Evolutionary conservation across 2,797 vertebrate species (phyloP).

Genomic region (Sebastes dallii): DNA sequence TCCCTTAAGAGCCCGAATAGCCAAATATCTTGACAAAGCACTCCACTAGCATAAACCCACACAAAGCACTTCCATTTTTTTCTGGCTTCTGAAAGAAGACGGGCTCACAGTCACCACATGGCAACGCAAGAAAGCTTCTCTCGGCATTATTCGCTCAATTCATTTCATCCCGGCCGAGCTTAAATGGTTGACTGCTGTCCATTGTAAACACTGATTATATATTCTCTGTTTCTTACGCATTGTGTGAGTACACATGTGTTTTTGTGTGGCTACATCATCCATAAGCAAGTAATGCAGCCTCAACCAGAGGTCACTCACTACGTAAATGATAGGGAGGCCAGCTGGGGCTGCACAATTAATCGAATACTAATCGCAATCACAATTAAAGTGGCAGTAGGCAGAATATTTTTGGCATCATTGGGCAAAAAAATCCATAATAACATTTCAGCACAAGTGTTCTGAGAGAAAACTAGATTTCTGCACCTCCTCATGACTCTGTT

Average conservation of each 20-base stretch:
- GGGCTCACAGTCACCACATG: conserved; percentile 27
- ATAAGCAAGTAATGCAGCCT: background rate
- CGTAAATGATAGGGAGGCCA: too few species aligned
- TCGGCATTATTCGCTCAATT: conserved; percentile 33
- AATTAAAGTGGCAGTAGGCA: too few species aligned
- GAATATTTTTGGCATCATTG: too few species aligned
- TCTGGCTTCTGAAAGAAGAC: conserved; percentile 21
- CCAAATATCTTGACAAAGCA: conserved; percentile 53
- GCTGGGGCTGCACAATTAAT: too few species aligned
- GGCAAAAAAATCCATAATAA: too few species aligned
- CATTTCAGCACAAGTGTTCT: too few species aligned
- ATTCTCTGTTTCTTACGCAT: background rate
- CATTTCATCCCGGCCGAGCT: conserved; percentile 25
- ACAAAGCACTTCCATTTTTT: conserved; percentile 59
- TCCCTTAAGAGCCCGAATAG: conserved; percentile 47
- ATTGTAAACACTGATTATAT: conserved; percentile 28
- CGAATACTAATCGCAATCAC: too few species aligned
- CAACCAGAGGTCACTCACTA: background rate
- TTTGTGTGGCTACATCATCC: background rate
- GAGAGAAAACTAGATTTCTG: too few species aligned
- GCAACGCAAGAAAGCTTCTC: conserved; percentile 20
- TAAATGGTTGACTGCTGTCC: conserved; percentile 32
- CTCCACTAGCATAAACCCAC: conserved; percentile 37
- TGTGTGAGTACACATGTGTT: background rate
- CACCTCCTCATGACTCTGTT: too few species aligned